Conservation (phyloP, 53 echinoderm and acorn worm species). For the Echinarachnius parma region DNA sequence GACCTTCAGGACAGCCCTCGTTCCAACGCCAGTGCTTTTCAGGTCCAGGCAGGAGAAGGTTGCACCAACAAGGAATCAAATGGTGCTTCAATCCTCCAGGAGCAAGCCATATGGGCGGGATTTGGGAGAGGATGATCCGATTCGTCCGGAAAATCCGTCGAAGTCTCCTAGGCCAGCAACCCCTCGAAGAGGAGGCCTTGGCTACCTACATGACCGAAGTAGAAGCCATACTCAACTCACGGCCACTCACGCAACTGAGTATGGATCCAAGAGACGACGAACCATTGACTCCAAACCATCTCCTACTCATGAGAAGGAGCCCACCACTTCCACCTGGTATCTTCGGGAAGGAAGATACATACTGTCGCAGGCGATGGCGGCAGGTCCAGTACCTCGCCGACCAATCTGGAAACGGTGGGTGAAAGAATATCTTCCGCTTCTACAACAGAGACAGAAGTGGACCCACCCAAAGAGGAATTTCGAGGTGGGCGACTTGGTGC, state of each 20-base stretch:
- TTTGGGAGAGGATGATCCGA: constrained; percentile 65
- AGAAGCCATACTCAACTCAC: constrained; percentile 59
- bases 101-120: constrained; percentile 60
- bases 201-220: constrained; percentile 62
- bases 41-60: no score
- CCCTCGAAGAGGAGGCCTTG: constrained; percentile 44
- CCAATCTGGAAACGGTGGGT: constrained; percentile 46
- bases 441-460: constrained; percentile 60
- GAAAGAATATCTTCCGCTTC: constrained; percentile 58
- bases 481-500: constrained; percentile 31
- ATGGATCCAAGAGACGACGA: constrained; percentile 49
- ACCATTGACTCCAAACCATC: constrained; percentile 68
- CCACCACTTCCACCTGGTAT: constrained; percentile 35
- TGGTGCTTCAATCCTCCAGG: constrained; percentile 67
- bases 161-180: constrained; percentile 36
- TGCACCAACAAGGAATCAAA: constrained; percentile 50
- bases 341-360: constrained; percentile 45
- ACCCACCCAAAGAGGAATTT: constrained; percentile 34
- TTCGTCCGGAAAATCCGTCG: constrained; percentile 37
- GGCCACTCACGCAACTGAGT: constrained; percentile 58
- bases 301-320: constrained; percentile 41
- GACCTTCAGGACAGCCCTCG: background rate
- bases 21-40: background rate
- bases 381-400: constrained; percentile 55
- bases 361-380: constrained; percentile 54